A percentile compares a stretch with the other conserved stretches of the same genome.
Conservation (phyloP, 2,888 invertebrate genomes). For the Gisinianus flammeolus region DNA sequence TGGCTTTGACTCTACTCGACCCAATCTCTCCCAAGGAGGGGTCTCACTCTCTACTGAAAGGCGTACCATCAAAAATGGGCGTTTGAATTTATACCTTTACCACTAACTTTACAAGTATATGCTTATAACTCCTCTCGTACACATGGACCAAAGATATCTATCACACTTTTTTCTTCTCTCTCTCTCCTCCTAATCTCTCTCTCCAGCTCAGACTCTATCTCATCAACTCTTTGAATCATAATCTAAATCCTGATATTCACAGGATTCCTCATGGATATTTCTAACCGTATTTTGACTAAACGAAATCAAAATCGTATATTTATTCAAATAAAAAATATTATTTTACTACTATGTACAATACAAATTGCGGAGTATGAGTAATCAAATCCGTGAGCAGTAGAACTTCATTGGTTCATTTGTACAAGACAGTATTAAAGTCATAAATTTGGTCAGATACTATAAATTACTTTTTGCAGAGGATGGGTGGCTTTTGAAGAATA, state of each 20-base stretch:
- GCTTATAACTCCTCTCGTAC: neutral
- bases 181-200: neutral
- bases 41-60: slow-evolving; percentile 41
- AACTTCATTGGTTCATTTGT: too few relatives aligned
- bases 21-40: slow-evolving; percentile 42
- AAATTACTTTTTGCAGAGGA: too few relatives aligned
- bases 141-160: neutral
- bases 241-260: too few relatives aligned
- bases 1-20: neutral
- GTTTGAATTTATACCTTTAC: slow-evolving; percentile 39
- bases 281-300: neutral
- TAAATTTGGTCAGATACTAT: too few relatives aligned
- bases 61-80: slow-evolving; percentile 47
- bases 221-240: neutral
- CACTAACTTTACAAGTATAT: slow-evolving; percentile 27
- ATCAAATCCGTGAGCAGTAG: too few relatives aligned
- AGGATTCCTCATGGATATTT: neutral
- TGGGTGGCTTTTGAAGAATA: too few relatives aligned
- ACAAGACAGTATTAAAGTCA: too few relatives aligned
- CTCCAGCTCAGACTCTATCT: too few relatives aligned
- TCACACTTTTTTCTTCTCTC: neutral
- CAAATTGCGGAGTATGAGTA: too few relatives aligned
- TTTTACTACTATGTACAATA: too few relatives aligned
- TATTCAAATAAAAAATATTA: neutral
- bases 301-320: neutral